Percentiles rank a stretch among this genome's conserved stretches.
Evolutionary conservation across 2,888 invertebrate genomes (phyloP).

Genomic region (Amblyjoppa fuscipennis): DNA sequence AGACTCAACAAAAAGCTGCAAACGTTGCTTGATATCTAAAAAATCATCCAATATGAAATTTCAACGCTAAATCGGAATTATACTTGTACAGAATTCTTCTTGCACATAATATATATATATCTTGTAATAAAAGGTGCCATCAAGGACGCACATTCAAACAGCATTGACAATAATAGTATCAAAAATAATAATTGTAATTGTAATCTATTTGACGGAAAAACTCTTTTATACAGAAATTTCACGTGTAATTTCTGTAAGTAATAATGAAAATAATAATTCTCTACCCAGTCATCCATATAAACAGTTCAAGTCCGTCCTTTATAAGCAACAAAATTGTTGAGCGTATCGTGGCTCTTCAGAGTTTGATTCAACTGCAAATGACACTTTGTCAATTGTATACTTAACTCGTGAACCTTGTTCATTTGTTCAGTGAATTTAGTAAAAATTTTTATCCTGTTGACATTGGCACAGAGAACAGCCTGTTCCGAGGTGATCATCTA

Average conservation of each 20-base stretch:
- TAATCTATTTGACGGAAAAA: no score
- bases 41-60: not conserved
- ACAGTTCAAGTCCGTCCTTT: conserved; percentile 94
- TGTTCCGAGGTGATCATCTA: conserved; percentile 94
- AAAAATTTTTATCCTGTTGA: conserved; percentile 94
- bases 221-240: not conserved
- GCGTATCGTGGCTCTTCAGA: conserved; percentile 93
- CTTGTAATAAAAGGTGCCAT: conserved; percentile 57
- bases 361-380: conserved; percentile 94
- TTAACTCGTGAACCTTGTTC: conserved; percentile 92
- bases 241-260: not conserved
- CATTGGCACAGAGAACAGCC: conserved; percentile 89
- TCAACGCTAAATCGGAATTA: conserved; percentile 47
- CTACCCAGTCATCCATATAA: conserved; percentile 93
- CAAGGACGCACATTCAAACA: conserved; percentile 6
- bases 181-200: not conserved
- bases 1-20: conserved; percentile 77
- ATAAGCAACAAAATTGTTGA: conserved; percentile 93
- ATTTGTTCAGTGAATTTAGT: conserved; percentile 95
- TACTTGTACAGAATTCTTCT: conserved; percentile 13
- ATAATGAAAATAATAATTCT: conserved; percentile 39
- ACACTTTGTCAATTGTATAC: conserved; percentile 93
- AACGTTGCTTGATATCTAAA: not conserved
- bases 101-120: conserved; percentile 51
- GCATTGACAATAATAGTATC: conserved; percentile 11